phyloP scores from a whole-genome alignment of 2,797 vertebrate genomes.

The Eulemur coronatus region DNA sequence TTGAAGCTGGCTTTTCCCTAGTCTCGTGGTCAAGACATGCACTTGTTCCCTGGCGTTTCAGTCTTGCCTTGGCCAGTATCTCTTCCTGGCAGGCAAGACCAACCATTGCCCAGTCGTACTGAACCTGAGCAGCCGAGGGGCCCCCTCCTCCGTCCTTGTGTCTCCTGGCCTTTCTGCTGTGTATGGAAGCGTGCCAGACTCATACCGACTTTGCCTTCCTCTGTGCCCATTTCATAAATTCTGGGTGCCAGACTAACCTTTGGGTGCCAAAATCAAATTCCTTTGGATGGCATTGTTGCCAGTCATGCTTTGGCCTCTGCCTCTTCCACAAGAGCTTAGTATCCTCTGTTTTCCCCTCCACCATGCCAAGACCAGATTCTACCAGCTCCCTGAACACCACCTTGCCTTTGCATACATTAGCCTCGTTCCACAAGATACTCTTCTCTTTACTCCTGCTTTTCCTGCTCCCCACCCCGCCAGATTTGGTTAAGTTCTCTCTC shows the following conservation, averaged over 20 bases:
- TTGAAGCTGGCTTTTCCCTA: neutral
- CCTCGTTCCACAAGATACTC: neutral
- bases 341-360: neutral
- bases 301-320: neutral
- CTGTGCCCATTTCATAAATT: neutral
- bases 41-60: neutral
- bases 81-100: neutral
- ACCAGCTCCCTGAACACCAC: neutral
- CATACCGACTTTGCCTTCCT: neutral
- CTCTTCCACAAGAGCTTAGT: neutral
- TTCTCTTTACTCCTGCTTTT: neutral
- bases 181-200: neutral
- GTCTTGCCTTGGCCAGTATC: neutral
- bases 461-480: neutral
- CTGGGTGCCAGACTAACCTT: neutral
- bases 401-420: neutral
- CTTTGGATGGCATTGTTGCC: neutral
- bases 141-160: neutral
- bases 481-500: neutral
- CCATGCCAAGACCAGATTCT: neutral
- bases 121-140: neutral
- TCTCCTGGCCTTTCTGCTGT: too few relatives aligned
- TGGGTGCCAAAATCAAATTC: neutral
- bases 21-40: neutral
- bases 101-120: accelerated